A percentile compares a stretch with the other conserved stretches of the same genome.
These are phyloP conservation scores for Liasis olivaceus DNA, from an alignment of 2,797 vertebrate species.

Conservation along the genomic window DNA sequence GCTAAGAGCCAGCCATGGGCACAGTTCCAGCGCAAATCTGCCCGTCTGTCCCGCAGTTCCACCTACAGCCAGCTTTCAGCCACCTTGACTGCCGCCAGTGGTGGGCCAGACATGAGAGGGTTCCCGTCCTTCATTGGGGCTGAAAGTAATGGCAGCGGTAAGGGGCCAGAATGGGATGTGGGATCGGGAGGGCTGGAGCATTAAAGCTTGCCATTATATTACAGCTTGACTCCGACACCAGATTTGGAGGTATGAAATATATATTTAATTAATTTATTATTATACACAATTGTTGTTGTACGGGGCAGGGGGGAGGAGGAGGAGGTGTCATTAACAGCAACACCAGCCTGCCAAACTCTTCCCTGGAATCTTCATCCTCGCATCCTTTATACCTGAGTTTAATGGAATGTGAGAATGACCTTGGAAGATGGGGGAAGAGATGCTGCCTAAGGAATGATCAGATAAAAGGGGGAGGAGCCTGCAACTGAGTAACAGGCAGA, in stretches of 20 bases:
- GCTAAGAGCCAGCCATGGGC: conserved; percentile 90
- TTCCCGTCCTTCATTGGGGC: conserved; percentile 92
- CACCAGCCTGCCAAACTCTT: neutral
- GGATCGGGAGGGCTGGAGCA: neutral
- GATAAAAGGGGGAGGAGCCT: no score
- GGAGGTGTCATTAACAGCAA: neutral
- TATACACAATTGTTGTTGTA: neutral
- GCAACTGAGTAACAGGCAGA: no score
- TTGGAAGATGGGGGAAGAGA: no score
- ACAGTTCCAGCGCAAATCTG: conserved; percentile 89
- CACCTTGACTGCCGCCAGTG: conserved; percentile 86
- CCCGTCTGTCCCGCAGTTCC: conserved; percentile 83
- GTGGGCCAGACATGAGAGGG: conserved; percentile 84
- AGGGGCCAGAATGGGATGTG: neutral
- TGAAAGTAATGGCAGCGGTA: conserved; percentile 87
- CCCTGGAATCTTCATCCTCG: neutral
- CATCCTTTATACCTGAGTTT: neutral
- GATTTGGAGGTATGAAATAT: neutral
- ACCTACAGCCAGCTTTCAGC: conserved; percentile 90
- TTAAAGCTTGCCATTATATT: neutral
- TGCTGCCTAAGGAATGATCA: no score
- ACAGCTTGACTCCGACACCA: neutral
- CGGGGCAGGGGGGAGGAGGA: neutral
- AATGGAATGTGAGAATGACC: no score
- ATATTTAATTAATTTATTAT: neutral